Evolutionary conservation across 2,113 vertebrate species (phyloP).

Genomic region (Cebidichthys violaceus): DNA sequence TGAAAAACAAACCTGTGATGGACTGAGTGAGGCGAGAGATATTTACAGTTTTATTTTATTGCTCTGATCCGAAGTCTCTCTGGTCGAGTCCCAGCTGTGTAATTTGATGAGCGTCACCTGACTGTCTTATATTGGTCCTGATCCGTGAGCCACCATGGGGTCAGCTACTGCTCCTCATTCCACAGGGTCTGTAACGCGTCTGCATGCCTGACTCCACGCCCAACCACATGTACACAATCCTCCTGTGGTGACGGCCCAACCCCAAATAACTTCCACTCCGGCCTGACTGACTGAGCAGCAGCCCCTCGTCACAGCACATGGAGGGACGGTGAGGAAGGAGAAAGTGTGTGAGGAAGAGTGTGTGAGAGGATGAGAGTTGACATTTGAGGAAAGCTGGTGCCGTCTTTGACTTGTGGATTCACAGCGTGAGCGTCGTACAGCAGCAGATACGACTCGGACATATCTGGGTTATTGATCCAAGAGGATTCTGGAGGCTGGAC

Average conservation of each 20-base stretch:
- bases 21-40: not conserved
- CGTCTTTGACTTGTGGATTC: constrained; percentile 10
- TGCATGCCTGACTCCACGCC: constrained; percentile 55
- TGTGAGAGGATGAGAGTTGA: constrained; percentile 21
- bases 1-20: too few species aligned
- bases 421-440: not conserved
- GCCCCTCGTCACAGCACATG: constrained; percentile 20
- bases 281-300: constrained; percentile 32
- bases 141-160: not conserved
- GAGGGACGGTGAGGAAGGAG: constrained; percentile 28
- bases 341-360: constrained; percentile 47
- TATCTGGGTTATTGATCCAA: not conserved
- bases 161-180: constrained; percentile 45
- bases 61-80: not conserved
- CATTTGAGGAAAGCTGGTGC: constrained; percentile 24
- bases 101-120: not conserved
- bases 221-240: constrained; percentile 46
- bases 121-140: not conserved
- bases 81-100: not conserved
- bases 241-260: constrained; percentile 67
- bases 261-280: constrained; percentile 78
- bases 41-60: not conserved
- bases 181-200: constrained; percentile 50
- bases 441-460: not conserved
- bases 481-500: not conserved